Evolutionary conservation across 2,113 vertebrate genomes (phyloP).

Genomic region (Myxocyprinus asiaticus): DNA sequence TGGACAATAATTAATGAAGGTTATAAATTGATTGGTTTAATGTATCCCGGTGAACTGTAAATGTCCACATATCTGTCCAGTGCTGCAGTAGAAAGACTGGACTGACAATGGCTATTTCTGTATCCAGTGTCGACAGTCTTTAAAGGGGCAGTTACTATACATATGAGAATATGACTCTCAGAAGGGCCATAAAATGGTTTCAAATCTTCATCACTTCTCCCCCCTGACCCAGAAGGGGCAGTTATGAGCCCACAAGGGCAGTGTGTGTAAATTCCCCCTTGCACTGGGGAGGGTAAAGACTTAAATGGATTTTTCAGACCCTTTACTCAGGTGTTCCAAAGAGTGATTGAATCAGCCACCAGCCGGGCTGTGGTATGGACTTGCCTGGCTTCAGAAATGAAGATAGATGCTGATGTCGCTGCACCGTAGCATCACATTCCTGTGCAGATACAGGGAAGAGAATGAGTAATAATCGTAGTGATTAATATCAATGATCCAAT

Average conservation of each 20-base stretch:
- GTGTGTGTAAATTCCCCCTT: slow-evolving; percentile 14
- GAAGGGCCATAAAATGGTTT: slow-evolving; percentile 59
- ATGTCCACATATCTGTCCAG: not conserved
- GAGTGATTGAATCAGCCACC: not conserved
- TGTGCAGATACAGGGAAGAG: slow-evolving; percentile 46
- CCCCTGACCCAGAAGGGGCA: slow-evolving; percentile 57
- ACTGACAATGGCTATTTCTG: not conserved
- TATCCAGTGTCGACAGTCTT: slow-evolving; percentile 57
- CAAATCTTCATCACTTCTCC: slow-evolving; percentile 34
- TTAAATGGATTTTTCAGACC: not conserved
- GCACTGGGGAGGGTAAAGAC: not conserved
- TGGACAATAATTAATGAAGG: too few relatives aligned
- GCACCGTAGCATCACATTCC: slow-evolving; percentile 35
- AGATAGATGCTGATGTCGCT: slow-evolving; percentile 64
- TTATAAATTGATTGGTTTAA: too few relatives aligned
- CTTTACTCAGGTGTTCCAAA: not conserved
- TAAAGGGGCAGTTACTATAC: slow-evolving; percentile 61
- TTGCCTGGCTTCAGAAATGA: slow-evolving; percentile 44
- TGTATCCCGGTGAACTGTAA: too few relatives aligned
- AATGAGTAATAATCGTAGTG: slow-evolving; percentile 70
- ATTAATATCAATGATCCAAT: slow-evolving; percentile 75
- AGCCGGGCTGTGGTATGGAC: not conserved
- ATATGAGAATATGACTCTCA: slow-evolving; percentile 57
- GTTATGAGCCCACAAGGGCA: slow-evolving; percentile 67
- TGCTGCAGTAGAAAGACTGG: not conserved